phyloP scores from a whole-genome alignment of 2,888 invertebrate species.

The Cacoxenus indagator region DNA sequence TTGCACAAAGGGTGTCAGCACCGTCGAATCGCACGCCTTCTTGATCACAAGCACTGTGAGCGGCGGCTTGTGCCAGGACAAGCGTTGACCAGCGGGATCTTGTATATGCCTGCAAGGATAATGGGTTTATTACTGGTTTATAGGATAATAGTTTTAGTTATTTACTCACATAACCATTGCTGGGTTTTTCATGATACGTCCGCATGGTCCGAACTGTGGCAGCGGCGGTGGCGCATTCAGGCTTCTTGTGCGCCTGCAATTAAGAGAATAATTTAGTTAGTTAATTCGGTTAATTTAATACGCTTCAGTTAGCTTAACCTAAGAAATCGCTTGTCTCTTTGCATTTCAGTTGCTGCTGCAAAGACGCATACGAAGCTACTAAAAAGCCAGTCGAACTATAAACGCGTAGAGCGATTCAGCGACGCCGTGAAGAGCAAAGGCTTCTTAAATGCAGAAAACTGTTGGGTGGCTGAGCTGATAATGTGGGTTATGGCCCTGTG shows the following conservation, averaged over 20 bases:
- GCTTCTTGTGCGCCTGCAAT: conserved; percentile 91
- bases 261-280: conserved; percentile 36
- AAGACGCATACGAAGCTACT: too few species aligned
- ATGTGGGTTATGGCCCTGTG: too few species aligned
- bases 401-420: too few species aligned
- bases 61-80: conserved; percentile 98
- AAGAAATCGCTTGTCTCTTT: too few species aligned
- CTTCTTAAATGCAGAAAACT: too few species aligned
- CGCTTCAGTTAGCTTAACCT: too few species aligned
- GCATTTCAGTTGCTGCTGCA: too few species aligned
- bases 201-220: conserved; percentile 98
- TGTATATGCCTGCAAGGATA: conserved; percentile 81
- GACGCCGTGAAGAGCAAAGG: too few species aligned
- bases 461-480: too few species aligned
- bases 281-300: not conserved
- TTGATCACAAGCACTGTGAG: conserved; percentile 97
- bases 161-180: conserved; percentile 85
- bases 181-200: conserved; percentile 96
- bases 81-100: conserved; percentile 95
- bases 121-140: not conserved
- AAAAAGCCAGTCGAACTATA: too few species aligned
- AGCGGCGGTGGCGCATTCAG: conserved; percentile 96
- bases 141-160: not conserved
- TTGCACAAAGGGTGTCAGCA: conserved; percentile 91
- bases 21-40: conserved; percentile 92